Percentiles rank a stretch among this genome's conserved stretches.
phyloP scores from a whole-genome alignment of 1,140 invertebrate species.

The Ridgeia piscesae region DNA sequence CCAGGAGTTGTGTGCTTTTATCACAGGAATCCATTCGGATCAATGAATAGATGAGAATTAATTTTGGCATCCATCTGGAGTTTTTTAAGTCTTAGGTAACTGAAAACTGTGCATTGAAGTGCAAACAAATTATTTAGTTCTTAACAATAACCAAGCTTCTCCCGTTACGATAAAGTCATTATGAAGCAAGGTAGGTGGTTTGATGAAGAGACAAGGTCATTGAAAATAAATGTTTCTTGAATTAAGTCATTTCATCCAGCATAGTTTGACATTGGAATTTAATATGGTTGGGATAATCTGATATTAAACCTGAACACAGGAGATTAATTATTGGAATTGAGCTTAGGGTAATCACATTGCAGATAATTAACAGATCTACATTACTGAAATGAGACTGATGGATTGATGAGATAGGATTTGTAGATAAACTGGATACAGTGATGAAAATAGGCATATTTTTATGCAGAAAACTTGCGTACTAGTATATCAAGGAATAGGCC shows the following conservation, averaged over 20 bases:
- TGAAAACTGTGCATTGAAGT: too few relatives aligned
- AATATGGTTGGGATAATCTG: background rate
- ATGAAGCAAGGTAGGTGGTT: background rate
- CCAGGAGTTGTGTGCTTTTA: background rate
- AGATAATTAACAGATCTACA: background rate
- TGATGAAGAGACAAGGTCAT: background rate
- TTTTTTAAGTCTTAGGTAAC: background rate
- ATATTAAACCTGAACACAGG: too few relatives aligned
- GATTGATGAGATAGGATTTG: background rate
- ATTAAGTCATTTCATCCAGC: background rate
- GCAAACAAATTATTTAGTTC: background rate
- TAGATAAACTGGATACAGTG: background rate
- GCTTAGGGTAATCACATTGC: background rate
- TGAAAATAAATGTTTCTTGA: background rate
- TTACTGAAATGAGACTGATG: background rate
- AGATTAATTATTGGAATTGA: background rate
- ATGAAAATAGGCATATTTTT: background rate
- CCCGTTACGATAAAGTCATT: background rate
- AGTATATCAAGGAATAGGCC: too few relatives aligned
- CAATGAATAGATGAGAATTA: background rate
- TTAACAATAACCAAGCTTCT: background rate
- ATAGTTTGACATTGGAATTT: background rate
- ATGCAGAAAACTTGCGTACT: too few relatives aligned
- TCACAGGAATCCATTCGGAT: background rate
- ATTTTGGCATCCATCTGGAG: background rate